These are phyloP conservation scores for Virgularia gustaviana DNA, from an alignment of 92 coral and sea anemone genomes.

Conservation along the genomic window DNA sequence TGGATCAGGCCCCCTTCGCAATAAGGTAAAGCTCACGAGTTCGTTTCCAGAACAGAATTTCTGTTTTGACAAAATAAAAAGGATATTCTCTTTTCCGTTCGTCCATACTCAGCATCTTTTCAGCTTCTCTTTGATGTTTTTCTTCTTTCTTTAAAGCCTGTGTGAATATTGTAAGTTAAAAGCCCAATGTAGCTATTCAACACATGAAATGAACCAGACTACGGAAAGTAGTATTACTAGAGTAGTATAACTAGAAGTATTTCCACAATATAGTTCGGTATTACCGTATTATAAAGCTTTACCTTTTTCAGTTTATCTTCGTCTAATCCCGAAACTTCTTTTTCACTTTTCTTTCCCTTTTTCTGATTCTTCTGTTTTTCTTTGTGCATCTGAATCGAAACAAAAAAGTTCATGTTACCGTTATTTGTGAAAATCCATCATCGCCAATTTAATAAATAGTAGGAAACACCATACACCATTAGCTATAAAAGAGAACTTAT, in stretches of 20 bases:
- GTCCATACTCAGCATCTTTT: conserved; percentile 70
- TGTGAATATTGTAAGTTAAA: too few species aligned
- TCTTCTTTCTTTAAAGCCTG: conserved; percentile 87
- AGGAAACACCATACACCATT: too few species aligned
- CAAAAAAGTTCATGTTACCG: background rate
- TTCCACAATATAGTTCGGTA: too few species aligned
- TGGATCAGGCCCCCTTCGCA: too few species aligned
- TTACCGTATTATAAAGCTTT: too few species aligned
- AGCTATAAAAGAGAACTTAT: too few species aligned
- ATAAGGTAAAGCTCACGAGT: too few species aligned
- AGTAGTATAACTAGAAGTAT: too few species aligned
- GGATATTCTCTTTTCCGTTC: conserved; percentile 79
- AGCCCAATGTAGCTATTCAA: background rate
- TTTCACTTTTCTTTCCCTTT: conserved; percentile 61
- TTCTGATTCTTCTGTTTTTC: conserved; percentile 75
- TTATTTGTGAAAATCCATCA: too few species aligned
- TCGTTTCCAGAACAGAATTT: too few species aligned
- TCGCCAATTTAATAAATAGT: background rate
- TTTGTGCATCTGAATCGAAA: conserved; percentile 69
- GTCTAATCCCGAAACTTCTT: conserved; percentile 69
- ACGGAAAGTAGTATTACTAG: background rate
- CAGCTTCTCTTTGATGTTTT: conserved; percentile 70
- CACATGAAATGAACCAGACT: background rate
- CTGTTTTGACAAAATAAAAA: conserved; percentile 1
- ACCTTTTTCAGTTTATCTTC: conserved; percentile 82